Percentiles rank a stretch among this genome's conserved stretches.
These are phyloP conservation scores for Pediacus dermestoides DNA, from an alignment of 2,888 invertebrate species.

Conservation along the genomic window DNA sequence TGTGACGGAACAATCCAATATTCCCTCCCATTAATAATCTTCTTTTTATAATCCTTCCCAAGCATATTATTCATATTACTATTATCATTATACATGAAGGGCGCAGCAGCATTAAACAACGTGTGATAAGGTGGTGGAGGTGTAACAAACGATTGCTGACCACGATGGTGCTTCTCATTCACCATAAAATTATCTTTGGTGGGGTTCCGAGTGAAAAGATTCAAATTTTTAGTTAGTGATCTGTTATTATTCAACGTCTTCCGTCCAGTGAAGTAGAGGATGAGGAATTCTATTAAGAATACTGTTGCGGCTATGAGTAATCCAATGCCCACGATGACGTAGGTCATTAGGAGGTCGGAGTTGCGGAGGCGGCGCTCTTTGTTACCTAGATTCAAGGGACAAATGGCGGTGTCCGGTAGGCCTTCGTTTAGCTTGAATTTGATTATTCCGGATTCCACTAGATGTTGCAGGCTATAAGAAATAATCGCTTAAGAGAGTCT, in stretches of 20 bases:
- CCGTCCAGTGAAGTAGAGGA: slow-evolving; percentile 10
- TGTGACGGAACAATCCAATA: slow-evolving; percentile 64
- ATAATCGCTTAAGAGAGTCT: slow-evolving; percentile 7
- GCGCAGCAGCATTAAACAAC: slow-evolving; percentile 54
- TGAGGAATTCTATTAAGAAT: slow-evolving; percentile 62
- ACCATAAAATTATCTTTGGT: slow-evolving; percentile 12
- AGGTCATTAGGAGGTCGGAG: slow-evolving; percentile 75
- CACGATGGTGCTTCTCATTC: slow-evolving; percentile 9
- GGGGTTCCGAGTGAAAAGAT: not conserved
- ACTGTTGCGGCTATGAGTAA: slow-evolving; percentile 61
- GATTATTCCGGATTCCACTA: slow-evolving; percentile 75
- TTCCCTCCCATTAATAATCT: slow-evolving; percentile 70
- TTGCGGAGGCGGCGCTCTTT: slow-evolving; percentile 74
- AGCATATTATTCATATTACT: slow-evolving; percentile 33
- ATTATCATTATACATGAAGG: too few species aligned
- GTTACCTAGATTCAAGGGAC: slow-evolving; percentile 76
- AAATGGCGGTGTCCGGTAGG: slow-evolving; percentile 72
- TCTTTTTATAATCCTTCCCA: slow-evolving; percentile 48
- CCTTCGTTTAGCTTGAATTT: slow-evolving; percentile 60
- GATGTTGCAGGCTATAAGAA: slow-evolving; percentile 50
- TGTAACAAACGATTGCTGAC: slow-evolving; percentile 28
- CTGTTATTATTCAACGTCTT: slow-evolving; percentile 9
- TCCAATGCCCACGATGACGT: slow-evolving; percentile 69
- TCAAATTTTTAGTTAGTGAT: slow-evolving; percentile 6
- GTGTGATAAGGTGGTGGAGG: slow-evolving; percentile 68